Evolutionary conservation across 2,888 invertebrate species (phyloP).

Genomic region (Ephialtes manifestator): DNA sequence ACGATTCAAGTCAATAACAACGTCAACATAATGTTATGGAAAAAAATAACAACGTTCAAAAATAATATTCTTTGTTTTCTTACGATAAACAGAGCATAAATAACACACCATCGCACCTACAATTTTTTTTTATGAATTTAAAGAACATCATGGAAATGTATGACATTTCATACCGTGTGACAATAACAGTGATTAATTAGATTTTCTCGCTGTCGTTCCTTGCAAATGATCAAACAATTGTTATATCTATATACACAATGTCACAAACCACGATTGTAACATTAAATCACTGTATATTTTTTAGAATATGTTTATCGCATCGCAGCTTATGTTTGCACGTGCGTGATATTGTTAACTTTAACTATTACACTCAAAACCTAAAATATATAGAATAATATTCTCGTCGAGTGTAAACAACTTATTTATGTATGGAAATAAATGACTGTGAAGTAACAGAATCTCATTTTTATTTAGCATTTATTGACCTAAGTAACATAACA

Average conservation of each 20-base stretch:
- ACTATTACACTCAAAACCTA: not conserved
- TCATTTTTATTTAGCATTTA: not conserved
- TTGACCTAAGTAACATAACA: not conserved
- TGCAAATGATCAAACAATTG: conserved; percentile 4
- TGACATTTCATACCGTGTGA: conserved; percentile 29
- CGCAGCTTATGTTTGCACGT: not conserved
- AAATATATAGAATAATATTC: conserved; percentile 14
- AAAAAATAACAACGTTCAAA: not conserved
- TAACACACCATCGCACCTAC: not conserved
- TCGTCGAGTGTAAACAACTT: conserved; percentile 18
- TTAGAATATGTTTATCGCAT: conserved; percentile 1
- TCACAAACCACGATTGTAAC: not conserved
- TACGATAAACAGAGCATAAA: not conserved
- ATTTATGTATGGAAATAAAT: conserved; percentile 34
- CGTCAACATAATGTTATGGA: too few relatives aligned
- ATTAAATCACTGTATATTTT: conserved; percentile 34
- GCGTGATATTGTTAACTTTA: conserved; percentile 21
- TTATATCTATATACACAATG: not conserved
- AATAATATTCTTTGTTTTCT: not conserved
- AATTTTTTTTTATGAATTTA: not conserved
- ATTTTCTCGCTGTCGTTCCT: not conserved
- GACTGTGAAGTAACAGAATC: not conserved
- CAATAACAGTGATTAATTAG: conserved; percentile 43
- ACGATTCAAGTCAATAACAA: not conserved
- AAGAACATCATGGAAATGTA: conserved; percentile 10